A percentile compares a stretch with the other conserved stretches of the same genome.
phyloP scores from a whole-genome alignment of 2,888 invertebrate genomes.

The Chrysolina haemoptera region DNA sequence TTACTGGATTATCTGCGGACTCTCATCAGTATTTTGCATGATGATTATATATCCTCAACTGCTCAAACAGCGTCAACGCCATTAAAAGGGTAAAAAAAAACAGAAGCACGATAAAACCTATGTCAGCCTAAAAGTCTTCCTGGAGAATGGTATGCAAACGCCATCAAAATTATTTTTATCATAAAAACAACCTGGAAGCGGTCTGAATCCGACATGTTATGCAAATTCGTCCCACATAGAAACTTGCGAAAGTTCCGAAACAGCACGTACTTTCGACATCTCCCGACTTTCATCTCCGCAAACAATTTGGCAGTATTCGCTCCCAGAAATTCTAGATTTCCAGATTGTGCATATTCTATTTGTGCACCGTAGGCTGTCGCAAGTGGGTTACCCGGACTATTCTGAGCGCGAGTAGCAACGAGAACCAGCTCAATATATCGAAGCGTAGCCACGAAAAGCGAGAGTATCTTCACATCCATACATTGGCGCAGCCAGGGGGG shows the following conservation, averaged over 20 bases:
- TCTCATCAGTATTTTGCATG: no score
- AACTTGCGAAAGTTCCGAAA: slow-evolving; percentile 1
- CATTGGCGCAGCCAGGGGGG: no score
- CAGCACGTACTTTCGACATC: slow-evolving; percentile 12
- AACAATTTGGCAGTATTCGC: slow-evolving; percentile 19
- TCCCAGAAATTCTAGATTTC: slow-evolving; percentile 10
- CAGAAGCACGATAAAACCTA: no score
- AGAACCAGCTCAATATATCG: slow-evolving; percentile 41
- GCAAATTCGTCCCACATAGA: neutral
- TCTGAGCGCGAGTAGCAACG: slow-evolving; percentile 42
- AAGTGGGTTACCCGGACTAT: slow-evolving; percentile 47
- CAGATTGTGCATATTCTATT: slow-evolving; percentile 22
- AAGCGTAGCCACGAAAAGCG: slow-evolving; percentile 36
- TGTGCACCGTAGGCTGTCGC: slow-evolving; percentile 34
- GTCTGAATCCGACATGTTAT: neutral
- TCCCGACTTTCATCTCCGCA: neutral
- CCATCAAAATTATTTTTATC: no score
- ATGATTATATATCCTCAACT: no score
- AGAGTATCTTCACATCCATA: slow-evolving; percentile 29
- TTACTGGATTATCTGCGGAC: no score
- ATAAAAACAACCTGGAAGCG: neutral
- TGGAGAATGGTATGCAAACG: no score
- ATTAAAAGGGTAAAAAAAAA: no score
- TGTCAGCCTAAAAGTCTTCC: no score
- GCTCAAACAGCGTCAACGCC: no score